Percentiles rank a stretch among this genome's conserved stretches.
Conservation (phyloP, 2,888 invertebrate species). For the Rugalucina vietnamica region DNA sequence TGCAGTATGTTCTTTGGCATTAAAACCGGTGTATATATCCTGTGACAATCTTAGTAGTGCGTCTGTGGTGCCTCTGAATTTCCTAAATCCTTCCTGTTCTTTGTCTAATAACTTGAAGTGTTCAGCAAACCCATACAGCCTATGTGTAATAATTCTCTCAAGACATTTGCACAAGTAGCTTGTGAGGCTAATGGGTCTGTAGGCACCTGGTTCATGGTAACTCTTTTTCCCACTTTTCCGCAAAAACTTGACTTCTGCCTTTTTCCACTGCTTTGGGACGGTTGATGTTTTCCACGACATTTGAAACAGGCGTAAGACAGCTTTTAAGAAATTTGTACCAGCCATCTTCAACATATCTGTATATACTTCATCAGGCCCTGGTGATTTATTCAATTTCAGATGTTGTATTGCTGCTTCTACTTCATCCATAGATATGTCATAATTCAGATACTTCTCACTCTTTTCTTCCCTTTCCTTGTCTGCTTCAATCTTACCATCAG, state of each 20-base stretch:
- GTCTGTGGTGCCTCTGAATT: neutral
- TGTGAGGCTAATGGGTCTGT: no score
- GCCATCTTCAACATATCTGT: neutral
- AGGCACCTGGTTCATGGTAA: no score
- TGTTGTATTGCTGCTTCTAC: neutral
- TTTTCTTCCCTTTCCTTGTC: neutral
- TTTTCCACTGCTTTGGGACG: neutral
- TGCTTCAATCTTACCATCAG: neutral
- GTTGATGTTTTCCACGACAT: neutral
- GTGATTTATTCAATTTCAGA: neutral
- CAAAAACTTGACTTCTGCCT: neutral
- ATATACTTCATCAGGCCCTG: neutral
- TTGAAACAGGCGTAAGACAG: neutral
- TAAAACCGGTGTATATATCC: constrained; percentile 21
- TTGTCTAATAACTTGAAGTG: constrained; percentile 8
- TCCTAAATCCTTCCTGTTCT: constrained; percentile 24
- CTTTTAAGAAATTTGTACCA: neutral
- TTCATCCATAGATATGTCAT: neutral
- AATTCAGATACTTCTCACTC: neutral
- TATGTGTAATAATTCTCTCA: constrained; percentile 10
- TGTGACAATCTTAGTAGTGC: constrained; percentile 20
- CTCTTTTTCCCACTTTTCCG: neutral
- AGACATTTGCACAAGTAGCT: constrained; percentile 19
- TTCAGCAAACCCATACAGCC: constrained; percentile 12
- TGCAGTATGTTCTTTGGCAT: no score